Evolutionary conservation across 1,140 invertebrate genomes (phyloP).

Genomic region (Streblospio benedicti): DNA sequence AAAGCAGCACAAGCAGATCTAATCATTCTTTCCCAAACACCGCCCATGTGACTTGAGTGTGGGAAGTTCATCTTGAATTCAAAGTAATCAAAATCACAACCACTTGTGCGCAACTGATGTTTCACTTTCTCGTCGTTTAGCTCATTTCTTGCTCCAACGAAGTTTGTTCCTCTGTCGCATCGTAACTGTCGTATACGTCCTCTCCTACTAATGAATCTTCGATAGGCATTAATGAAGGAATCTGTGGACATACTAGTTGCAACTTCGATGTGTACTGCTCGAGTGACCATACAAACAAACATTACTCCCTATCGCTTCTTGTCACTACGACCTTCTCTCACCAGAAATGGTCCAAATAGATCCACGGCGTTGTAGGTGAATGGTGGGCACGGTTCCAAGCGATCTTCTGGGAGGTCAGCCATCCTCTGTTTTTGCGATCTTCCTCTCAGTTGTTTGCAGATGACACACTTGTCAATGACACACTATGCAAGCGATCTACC

Average conservation of each 20-base stretch:
- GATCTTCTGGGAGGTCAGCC: slow-evolving; percentile 1
- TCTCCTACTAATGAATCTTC: background rate
- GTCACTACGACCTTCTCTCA: slow-evolving; percentile 7
- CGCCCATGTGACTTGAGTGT: no score
- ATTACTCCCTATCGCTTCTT: slow-evolving; percentile 18
- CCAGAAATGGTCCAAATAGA: slow-evolving; percentile 23
- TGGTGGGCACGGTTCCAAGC: slow-evolving; percentile 10
- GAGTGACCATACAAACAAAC: slow-evolving; percentile 16
- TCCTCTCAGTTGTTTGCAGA: no score
- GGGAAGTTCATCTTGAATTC: no score
- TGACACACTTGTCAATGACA: no score
- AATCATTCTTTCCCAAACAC: no score
- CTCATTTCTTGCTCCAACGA: background rate
- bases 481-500: no score
- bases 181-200: background rate
- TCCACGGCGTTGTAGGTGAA: slow-evolving; percentile 24
- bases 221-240: background rate
- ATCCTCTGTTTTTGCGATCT: no score
- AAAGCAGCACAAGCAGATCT: no score
- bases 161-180: background rate
- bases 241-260: background rate
- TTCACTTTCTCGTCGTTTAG: no score
- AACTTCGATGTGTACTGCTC: slow-evolving; percentile 20
- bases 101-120: no score
- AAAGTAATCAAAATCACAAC: no score